phyloP scores from a whole-genome alignment of 1,140 invertebrate species.

The Lepidostoma basale region DNA sequence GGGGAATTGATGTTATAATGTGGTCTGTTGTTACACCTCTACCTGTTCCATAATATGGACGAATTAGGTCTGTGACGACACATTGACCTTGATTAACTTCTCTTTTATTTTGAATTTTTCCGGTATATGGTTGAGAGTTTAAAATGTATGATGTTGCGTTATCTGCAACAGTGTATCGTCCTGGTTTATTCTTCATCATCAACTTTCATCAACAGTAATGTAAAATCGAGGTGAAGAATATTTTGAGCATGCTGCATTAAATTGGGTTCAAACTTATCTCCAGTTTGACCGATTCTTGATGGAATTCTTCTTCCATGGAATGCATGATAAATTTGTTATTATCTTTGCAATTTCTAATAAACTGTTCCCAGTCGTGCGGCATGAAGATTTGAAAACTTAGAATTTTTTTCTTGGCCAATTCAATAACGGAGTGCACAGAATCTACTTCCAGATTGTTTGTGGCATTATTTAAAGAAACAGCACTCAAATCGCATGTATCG shows the following conservation, averaged over 20 bases:
- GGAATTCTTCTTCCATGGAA: too few relatives aligned
- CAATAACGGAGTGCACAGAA: too few relatives aligned
- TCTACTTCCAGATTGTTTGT: too few relatives aligned
- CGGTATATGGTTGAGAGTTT: background rate
- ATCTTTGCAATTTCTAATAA: too few relatives aligned
- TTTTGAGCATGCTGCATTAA: background rate
- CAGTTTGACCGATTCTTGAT: background rate
- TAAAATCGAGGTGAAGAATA: constrained; percentile 26
- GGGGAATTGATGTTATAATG: constrained; percentile 40
- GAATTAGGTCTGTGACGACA: constrained; percentile 43
- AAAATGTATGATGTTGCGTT: constrained; percentile 18
- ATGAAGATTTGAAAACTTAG: too few relatives aligned
- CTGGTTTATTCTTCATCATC: constrained; percentile 48
- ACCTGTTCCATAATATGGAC: constrained; percentile 41
- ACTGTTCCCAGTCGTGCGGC: too few relatives aligned
- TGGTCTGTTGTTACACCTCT: constrained; percentile 47
- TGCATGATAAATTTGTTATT: too few relatives aligned
- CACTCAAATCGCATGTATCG: too few relatives aligned
- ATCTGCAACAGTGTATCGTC: constrained; percentile 49
- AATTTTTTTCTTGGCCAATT: too few relatives aligned
- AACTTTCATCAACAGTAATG: constrained; percentile 43
- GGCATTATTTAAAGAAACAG: too few relatives aligned
- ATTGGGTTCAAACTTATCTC: constrained; percentile 6
- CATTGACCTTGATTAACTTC: constrained; percentile 32
- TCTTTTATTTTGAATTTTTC: constrained; percentile 33